Evolutionary conservation across 2,888 invertebrate species (phyloP), one percentile per base, ranked within the genome.

Genomic region (Drosophila lacicola): DNA sequence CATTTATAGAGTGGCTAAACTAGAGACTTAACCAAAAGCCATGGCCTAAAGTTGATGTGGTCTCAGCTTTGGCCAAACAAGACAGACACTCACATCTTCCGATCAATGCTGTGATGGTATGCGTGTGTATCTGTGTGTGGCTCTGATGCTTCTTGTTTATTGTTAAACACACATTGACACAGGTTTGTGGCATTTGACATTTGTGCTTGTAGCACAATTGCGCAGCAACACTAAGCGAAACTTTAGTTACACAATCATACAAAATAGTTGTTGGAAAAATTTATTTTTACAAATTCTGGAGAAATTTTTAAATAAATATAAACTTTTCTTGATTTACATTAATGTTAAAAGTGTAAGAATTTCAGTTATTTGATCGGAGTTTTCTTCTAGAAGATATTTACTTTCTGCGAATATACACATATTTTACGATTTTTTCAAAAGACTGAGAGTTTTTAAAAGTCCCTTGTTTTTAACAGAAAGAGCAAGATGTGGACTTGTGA

Each of bases 111-210:
- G 29, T 49, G 39, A 17, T 41, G n/a, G 25, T 17, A 9, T 10
- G n/a, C 47, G 21, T 39, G 63, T 39, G 34, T 19, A 21, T 73
- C 14, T 46, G 41, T 21, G 19, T 14, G 37, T 29, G 73, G 74
- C 58, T 55, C 55, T 53, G 58, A 25, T 46, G 42, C 34, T 25
- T 47, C 41, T 50, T 65, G 57, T 60, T 70, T 70, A 76, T 65
- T 75, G 80, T 60, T 51, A 34, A 58, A 29, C 58, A 70, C 17
- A 65, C 58, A 73, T 51, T 58, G 78, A 56, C 65, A 74, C 62
- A 47, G 51, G 55, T 45, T 66, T 75, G 57, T 60, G 77, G 67
- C 72, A 58, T 62, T 64, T 78, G 77, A 80, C 67, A 76, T 54
- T 49, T 75, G 53, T 53, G 69, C 58, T 45, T 72, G 42, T 29